Conservation (phyloP, 1,140 invertebrate species). For the Stenopsyche tienmushanensis region DNA sequence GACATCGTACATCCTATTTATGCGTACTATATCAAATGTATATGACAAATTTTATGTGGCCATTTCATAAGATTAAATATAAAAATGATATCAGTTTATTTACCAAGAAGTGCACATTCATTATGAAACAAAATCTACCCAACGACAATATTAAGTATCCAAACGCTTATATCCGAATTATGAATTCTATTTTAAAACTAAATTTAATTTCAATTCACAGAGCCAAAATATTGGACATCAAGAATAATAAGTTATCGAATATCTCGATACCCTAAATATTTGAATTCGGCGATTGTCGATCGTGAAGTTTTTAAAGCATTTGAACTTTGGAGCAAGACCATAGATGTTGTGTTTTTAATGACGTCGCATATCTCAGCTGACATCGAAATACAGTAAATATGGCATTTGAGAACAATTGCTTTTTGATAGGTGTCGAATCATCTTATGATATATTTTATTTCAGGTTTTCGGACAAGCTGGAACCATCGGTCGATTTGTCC, state of each 20-base stretch:
- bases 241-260: neutral
- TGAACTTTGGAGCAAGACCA: neutral
- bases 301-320: neutral
- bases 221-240: neutral
- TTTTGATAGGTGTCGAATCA: neutral
- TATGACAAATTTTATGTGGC: neutral
- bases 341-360: neutral
- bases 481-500: neutral
- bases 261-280: neutral
- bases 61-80: no score
- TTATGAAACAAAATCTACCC: no score
- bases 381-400: conserved; percentile 11
- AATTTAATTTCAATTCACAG: neutral
- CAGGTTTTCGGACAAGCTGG: neutral
- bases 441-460: neutral
- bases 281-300: neutral
- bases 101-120: no score
- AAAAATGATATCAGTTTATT: no score
- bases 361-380: neutral
- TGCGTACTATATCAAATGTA: neutral
- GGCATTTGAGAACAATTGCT: neutral
- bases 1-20: no score
- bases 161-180: neutral
- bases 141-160: no score
- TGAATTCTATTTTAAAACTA: neutral